Conservation (phyloP, 1,140 invertebrate species). For the Bombus terrestris region DNA sequence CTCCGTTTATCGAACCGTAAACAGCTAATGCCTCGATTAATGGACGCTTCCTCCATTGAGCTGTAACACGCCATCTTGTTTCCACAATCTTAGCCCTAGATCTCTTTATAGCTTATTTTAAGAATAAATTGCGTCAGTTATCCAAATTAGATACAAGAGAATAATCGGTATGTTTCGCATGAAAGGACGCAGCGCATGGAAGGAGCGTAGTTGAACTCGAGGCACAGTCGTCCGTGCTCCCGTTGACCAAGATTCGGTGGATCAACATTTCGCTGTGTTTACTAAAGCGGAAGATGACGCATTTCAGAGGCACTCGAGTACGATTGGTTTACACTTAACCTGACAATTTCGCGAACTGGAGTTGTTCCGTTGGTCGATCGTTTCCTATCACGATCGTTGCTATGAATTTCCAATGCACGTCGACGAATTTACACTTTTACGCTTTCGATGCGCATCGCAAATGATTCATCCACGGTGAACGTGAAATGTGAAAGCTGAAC, state of each 20-base stretch:
- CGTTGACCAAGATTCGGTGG: not conserved
- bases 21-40: not conserved
- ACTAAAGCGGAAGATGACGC: not conserved
- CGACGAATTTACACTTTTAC: not conserved
- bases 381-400: not conserved
- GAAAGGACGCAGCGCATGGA: not conserved
- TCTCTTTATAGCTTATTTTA: not conserved
- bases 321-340: not conserved
- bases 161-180: not conserved
- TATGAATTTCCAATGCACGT: not conserved
- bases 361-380: not conserved
- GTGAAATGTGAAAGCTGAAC: too few relatives aligned
- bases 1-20: not conserved
- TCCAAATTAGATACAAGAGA: not conserved
- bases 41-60: not conserved
- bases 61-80: too few relatives aligned
- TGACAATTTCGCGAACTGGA: not conserved
- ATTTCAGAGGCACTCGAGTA: not conserved
- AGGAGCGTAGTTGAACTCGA: not conserved
- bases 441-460: too few relatives aligned
- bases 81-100: not conserved
- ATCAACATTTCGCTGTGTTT: not conserved
- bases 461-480: too few relatives aligned
- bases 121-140: conserved; percentile 10
- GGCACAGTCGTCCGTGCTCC: not conserved